Base-by-base conservation (phyloP, 2,113 vertebrate species). In the Acrocephalus kingi region DNA sequence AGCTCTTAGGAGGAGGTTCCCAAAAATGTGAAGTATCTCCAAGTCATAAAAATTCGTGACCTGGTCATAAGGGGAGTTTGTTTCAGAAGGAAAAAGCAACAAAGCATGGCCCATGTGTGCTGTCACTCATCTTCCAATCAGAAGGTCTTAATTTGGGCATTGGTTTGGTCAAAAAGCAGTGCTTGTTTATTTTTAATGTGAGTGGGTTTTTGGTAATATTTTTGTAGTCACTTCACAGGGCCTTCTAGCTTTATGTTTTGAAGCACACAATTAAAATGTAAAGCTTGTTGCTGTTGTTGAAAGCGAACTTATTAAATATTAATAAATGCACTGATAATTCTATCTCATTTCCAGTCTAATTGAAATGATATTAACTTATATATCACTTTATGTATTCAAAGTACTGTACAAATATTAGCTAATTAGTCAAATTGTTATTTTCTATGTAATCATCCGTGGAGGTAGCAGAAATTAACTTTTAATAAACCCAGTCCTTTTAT, bases 391-490 rank as follows among this genome's bases (percentile, higher is more conserved):
- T 94, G 48, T 88, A 89, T 94, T 95, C 90, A 82, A 84, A 93
- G 64, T 95, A 89, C 92, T 90, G 80, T 89, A 92, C 88, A 93
- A 96, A 96, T 96, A 95, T 89, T 94, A 97, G 90, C 88, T 96
- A 96, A 96, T 96, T 93, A 97, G 88, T 93, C 88, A 96, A 90
- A 77, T 95, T 89, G 94, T 97, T 97, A 92, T 93, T 96, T 97
- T 96, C 85, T 92, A 25, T 92, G 73, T 92, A 84, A 90, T 95
- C 92, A 89, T 84, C 80, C 49, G 13, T 93, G 88, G 90, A 94
- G 88, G 84, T 84, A 79, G 66, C 20, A 92, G 73, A 92, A 92
- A 96, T 94, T 89, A 88, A 96, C 80, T 96, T 95, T 82, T 87
- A 81, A 82, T 92, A 89, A 87, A 81, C 41, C 52, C 9, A 76